Evolutionary conservation across 2,113 vertebrate species (phyloP).

Genomic region (Phycodurus eques): DNA sequence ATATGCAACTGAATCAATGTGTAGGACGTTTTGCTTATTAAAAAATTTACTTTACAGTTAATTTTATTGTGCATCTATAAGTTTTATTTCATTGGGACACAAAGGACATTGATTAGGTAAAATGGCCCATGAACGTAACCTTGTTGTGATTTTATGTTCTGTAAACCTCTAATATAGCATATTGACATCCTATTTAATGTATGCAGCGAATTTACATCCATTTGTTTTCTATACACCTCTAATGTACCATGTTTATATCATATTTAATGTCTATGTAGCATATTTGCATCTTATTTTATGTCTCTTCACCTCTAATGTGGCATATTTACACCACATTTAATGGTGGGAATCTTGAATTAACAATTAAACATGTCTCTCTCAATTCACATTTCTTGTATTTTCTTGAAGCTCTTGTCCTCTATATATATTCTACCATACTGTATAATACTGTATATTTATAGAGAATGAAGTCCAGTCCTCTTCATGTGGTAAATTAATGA

Average conservation of each 20-base stretch:
- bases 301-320: neutral
- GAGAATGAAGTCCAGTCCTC: constrained; percentile 28
- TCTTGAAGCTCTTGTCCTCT: neutral
- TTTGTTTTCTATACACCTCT: no score
- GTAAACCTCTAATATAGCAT: neutral
- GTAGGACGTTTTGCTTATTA: no score
- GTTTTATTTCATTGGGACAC: no score
- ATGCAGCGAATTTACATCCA: no score
- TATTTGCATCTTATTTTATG: neutral
- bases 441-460: constrained; percentile 1
- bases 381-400: neutral
- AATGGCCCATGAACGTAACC: no score
- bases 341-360: no score
- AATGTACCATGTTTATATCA: no score
- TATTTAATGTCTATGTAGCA: neutral
- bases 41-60: no score
- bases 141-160: no score
- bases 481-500: constrained; percentile 57
- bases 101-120: no score
- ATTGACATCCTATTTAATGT: neutral
- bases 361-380: neutral
- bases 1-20: no score
- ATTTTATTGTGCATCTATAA: no score
- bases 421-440: neutral
- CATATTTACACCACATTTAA: neutral